Evolutionary conservation across 2,113 vertebrate species (phyloP), one percentile per base, ranked within the genome.

Genomic region (Catharus fuscescens): DNA sequence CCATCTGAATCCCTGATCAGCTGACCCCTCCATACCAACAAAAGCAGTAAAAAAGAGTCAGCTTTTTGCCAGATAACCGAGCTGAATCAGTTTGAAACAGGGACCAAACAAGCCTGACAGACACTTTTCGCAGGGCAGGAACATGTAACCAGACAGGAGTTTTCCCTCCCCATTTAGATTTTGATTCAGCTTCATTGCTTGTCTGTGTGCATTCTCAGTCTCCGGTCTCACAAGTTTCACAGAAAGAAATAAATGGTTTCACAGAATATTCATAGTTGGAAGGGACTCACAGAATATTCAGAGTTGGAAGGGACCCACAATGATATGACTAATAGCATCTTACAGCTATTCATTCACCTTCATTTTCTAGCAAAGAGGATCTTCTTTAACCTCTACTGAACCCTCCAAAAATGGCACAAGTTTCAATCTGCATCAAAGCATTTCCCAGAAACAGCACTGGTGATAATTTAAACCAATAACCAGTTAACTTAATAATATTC

Each of bases 181-280:
- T 81, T 42, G 23, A 12, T 34, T n/a, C 29, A 38, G 44, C 36
- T 95, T 67, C 5, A 4, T 6, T 62, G 29, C 34, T 79, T 67
- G 19, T 50, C 56, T 81, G 16, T 0, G 0, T 13, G 18, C 19
- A 19, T 40, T 61, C 42, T 61, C 24, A 52, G 15, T 9, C 34
- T 44, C 45, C 71, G n/a, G 71, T 78, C 29, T 69, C 62, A 56
- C 16, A 31, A 36, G 31, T 32, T 53, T 61, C 54, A 67, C 5
- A 6, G 21, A 67, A 67, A 67, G 17, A 57, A 42, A 59, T 25
- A 67, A 86, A 44, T 36, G 21, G 21, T 60, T 52, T 52, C 62
- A 60, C 54, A 61, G 62, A 86, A 18, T 38, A 61, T 53, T 60
- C 38, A 24, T 54, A 53, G 26, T 7, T 38, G 54, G 54, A 69